These are phyloP conservation scores for Luperina testacea DNA, from an alignment of 2,888 invertebrate species.

Conservation along the genomic window DNA sequence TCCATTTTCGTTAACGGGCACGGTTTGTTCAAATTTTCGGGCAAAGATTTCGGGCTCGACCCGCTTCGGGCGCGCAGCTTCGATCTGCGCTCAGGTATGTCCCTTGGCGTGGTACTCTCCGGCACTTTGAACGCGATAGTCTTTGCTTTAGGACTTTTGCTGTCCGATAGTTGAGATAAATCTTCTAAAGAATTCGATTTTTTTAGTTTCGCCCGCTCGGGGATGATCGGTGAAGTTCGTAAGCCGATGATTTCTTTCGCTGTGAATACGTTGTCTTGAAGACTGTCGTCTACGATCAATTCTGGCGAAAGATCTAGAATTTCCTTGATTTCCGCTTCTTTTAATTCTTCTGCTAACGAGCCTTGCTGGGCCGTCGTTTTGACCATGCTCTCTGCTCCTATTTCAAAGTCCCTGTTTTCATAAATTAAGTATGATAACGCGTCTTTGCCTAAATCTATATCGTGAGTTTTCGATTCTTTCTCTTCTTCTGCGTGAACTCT, in stretches of 20 bases:
- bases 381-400: conserved; percentile 57
- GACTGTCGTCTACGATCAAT: conserved; percentile 81
- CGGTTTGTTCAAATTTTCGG: conserved; percentile 84
- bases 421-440: conserved; percentile 84
- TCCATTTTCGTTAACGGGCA: conserved; percentile 82
- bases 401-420: conserved; percentile 78
- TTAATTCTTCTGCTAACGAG: conserved; percentile 82
- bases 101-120: conserved; percentile 82
- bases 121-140: conserved; percentile 85
- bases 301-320: conserved; percentile 85
- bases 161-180: conserved; percentile 75
- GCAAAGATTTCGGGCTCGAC: conserved; percentile 87
- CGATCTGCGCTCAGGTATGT: conserved; percentile 82
- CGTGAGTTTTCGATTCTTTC: conserved; percentile 67
- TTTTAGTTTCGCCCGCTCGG: conserved; percentile 84
- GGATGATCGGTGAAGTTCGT: conserved; percentile 80
- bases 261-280: conserved; percentile 78
- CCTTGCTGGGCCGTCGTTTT: conserved; percentile 69
- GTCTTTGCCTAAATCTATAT: conserved; percentile 85
- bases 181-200: conserved; percentile 85
- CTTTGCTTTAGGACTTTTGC: conserved; percentile 78
- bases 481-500: conserved; percentile 63
- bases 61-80: conserved; percentile 83
- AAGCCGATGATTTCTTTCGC: conserved; percentile 76
- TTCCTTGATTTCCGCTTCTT: conserved; percentile 83